Conservation (phyloP, 2,888 invertebrate species). For the Iselma pallidipennis region DNA sequence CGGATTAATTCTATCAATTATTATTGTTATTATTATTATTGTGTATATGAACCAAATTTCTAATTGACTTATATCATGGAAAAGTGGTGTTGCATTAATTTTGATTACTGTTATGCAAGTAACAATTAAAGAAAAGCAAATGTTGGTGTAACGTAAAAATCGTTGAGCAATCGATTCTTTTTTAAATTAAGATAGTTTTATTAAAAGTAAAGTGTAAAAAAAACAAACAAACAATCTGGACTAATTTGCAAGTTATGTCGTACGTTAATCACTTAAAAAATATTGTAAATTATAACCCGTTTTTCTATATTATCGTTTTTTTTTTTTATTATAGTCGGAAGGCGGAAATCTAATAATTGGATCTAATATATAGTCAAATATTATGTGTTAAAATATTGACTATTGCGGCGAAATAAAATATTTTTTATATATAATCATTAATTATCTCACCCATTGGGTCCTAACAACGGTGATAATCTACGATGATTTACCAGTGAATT, state of each 20-base stretch:
- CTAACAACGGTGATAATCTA: conserved; percentile 46
- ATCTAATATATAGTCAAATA: too few species aligned
- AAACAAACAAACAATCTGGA: background rate
- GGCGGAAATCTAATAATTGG: too few species aligned
- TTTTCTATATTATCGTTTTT: too few species aligned
- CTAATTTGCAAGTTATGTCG: background rate
- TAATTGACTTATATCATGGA: background rate
- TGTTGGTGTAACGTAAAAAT: background rate
- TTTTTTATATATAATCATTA: background rate
- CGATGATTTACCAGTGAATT: conserved; percentile 37
- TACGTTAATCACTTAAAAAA: too few species aligned
- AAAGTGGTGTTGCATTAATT: background rate
- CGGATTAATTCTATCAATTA: background rate
- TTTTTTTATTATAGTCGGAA: background rate
- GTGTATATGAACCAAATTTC: background rate
- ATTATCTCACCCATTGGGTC: conserved; percentile 50
- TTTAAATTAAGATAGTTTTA: background rate
- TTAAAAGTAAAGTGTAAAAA: too few species aligned
- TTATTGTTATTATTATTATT: background rate
- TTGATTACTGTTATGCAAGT: background rate
- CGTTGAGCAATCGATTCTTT: background rate
- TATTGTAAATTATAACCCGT: background rate
- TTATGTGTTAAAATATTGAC: conserved; percentile 3
- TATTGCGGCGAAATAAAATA: too few species aligned
- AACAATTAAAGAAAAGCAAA: background rate